Base-by-base conservation (phyloP, 1,140 invertebrate species). In the Akabosia matsudoensis region DNA sequence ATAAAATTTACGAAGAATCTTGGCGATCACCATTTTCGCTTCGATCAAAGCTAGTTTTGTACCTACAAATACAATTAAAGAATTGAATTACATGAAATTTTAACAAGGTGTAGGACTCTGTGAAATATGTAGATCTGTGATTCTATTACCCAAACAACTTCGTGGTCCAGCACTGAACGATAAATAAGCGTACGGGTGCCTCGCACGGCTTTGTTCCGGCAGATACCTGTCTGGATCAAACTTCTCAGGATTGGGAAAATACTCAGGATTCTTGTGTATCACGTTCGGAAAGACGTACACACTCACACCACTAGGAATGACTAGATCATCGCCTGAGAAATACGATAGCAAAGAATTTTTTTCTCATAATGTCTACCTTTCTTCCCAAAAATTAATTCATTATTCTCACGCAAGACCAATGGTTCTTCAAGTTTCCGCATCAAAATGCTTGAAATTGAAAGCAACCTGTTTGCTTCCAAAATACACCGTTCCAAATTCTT, bases 271-370 rank as follows among this genome's bases (percentile, higher is more conserved):
- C 3, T 61, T 54, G 14, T 77, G 76, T 1, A 77, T 73, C 67
- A 67, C 73, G 70, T 87, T 87, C 1, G 89, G 86, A 74, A 87
- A 83, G 1, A 90, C 67, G 0, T 85, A 73, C 0, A 87, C 51
- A 0, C 84, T 83, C 0, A 85, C 84, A 1, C 85, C 85, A 16
- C 82, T 83, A 3, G 85, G 86, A 18, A 89, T 67, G 10, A 67
- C 61, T 7, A 67, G 22, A 67, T 22, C 61, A 13, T 67, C 61
- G 26, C 31, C 61, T 67, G 61, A 2, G 31, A 67, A 30, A 13
- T 24, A 56, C 13, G 24, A 16, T n/a, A 56, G 24, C 54, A 56
- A n/a, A n/a, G n/a, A n/a, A n/a, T n/a, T n/a, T n/a, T n/a, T n/a
- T n/a, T n/a, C n/a, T n/a, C n/a, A n/a, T n/a, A n/a, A n/a, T n/a